Evolutionary conservation across 2,888 invertebrate species (phyloP).

Genomic region (Glomeris marginata): DNA sequence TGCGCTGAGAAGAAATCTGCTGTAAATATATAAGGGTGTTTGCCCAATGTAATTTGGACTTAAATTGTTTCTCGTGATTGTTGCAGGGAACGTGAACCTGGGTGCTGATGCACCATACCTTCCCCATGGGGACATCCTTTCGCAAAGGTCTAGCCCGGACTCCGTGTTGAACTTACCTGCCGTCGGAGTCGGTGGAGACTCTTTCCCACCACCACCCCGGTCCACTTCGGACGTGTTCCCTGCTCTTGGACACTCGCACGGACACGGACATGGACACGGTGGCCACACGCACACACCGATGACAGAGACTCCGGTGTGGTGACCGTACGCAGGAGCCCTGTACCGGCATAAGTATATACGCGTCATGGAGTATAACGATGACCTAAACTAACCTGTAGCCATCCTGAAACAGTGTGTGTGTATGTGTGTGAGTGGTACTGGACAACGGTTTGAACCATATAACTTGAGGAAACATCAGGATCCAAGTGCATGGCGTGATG

Average conservation of each 20-base stretch:
- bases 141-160: conserved; percentile 35
- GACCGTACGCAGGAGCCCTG: conserved; percentile 3
- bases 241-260: too few relatives aligned
- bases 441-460: too few relatives aligned
- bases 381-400: too few relatives aligned
- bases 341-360: neutral
- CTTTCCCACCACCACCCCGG: conserved; percentile 8
- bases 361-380: neutral
- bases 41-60: neutral
- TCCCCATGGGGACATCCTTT: conserved; percentile 32
- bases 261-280: too few relatives aligned
- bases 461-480: too few relatives aligned
- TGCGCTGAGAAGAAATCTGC: too few relatives aligned
- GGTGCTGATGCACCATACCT: conserved; percentile 43
- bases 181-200: conserved; percentile 5
- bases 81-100: conserved; percentile 16
- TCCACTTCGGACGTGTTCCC: conserved; percentile 7
- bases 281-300: conserved; percentile 11
- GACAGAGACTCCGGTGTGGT: conserved; percentile 15
- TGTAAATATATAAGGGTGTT: neutral
- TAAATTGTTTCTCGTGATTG: neutral
- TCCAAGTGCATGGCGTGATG: too few relatives aligned
- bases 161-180: conserved; percentile 25
- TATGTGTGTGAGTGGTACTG: too few relatives aligned
- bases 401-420: too few relatives aligned